phyloP scores from a whole-genome alignment of 2,888 invertebrate genomes.

The Papilio demoleus region DNA sequence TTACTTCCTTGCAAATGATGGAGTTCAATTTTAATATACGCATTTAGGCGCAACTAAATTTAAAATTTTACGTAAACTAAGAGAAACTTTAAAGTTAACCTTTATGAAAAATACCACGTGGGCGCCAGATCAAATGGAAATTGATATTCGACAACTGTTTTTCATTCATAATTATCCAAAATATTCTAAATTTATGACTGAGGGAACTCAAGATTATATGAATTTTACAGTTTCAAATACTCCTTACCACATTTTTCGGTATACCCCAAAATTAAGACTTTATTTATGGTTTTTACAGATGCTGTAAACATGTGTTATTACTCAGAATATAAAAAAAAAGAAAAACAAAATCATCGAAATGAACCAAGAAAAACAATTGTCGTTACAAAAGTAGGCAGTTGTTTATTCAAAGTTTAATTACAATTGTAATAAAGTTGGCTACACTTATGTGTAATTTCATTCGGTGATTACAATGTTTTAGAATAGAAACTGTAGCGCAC shows the following conservation, averaged over 20 bases:
- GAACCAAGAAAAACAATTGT: neutral
- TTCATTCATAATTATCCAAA: neutral
- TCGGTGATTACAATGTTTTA: slow-evolving; percentile 72
- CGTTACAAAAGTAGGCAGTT: slow-evolving; percentile 38
- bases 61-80: neutral
- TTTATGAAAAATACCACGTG: slow-evolving; percentile 8
- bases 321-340: no score
- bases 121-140: slow-evolving; percentile 20
- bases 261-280: no score
- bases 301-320: no score
- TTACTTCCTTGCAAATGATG: no score
- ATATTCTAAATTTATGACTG: neutral
- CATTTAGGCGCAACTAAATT: neutral
- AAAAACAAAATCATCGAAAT: no score
- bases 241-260: no score
- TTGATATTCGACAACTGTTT: neutral
- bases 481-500: slow-evolving; percentile 76
- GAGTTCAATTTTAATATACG: no score
- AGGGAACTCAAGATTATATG: neutral
- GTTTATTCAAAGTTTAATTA: slow-evolving; percentile 63
- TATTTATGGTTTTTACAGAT: no score
- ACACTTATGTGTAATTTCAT: slow-evolving; percentile 59
- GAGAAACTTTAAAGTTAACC: slow-evolving; percentile 25
- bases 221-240: neutral
- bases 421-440: slow-evolving; percentile 53